Evolutionary conservation across 2,888 invertebrate species (phyloP).

Genomic region (Aphodius granarius): DNA sequence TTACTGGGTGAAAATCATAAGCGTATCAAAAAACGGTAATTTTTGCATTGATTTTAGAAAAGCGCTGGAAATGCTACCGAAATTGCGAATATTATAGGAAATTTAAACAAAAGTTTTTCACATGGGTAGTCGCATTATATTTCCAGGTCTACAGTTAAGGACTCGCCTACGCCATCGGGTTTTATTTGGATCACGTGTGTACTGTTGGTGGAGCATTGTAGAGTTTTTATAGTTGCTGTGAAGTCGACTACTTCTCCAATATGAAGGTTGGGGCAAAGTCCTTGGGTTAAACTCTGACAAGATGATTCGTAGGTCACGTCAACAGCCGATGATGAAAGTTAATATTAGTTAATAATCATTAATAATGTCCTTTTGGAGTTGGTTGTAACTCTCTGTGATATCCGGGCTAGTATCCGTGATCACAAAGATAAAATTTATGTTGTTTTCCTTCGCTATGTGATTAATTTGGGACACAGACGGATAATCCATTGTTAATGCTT

Average conservation of each 20-base stretch:
- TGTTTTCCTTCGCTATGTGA: slow-evolving; percentile 64
- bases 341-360: too few relatives aligned
- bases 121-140: slow-evolving; percentile 46
- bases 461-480: slow-evolving; percentile 74
- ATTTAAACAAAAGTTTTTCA: too few relatives aligned
- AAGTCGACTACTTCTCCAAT: slow-evolving; percentile 62
- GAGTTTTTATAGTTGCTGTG: slow-evolving; percentile 58
- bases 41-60: too few relatives aligned
- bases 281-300: slow-evolving; percentile 48
- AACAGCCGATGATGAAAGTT: slow-evolving; percentile 51
- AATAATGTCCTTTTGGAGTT: slow-evolving; percentile 59
- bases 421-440: slow-evolving; percentile 79
- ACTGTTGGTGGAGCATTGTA: slow-evolving; percentile 58
- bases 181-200: slow-evolving; percentile 63
- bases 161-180: slow-evolving; percentile 73
- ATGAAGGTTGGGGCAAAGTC: slow-evolving; percentile 62
- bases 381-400: slow-evolving; percentile 52
- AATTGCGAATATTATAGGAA: background rate
- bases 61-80: too few relatives aligned
- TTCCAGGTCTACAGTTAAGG: slow-evolving; percentile 66
- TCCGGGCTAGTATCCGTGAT: slow-evolving; percentile 53
- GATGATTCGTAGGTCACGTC: slow-evolving; percentile 61
- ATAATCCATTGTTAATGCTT: slow-evolving; percentile 68
- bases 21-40: too few relatives aligned
- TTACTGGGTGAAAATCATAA: too few relatives aligned